Percentiles rank a stretch among this genome's conserved stretches.
Evolutionary conservation across 2,797 vertebrate species (phyloP).

Genomic region (Manis crassicaudata): DNA sequence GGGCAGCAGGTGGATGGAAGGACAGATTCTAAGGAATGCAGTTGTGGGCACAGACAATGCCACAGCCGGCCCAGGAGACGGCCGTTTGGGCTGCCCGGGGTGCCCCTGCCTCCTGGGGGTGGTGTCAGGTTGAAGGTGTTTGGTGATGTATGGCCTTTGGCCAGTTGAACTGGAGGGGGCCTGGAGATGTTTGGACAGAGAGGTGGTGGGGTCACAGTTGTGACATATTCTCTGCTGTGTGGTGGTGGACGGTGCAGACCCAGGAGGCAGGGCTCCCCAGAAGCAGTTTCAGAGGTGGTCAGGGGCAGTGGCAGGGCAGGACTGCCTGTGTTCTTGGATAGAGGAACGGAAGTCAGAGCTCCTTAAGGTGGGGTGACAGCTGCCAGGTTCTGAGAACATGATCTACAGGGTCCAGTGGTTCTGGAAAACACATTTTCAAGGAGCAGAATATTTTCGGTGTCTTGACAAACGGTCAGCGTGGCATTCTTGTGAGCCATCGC

Average conservation of each 20-base stretch:
- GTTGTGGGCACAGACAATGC: neutral
- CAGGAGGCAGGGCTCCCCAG: fast-evolving
- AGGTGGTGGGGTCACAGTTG: neutral
- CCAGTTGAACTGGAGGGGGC: too few species aligned
- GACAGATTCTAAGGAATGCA: neutral
- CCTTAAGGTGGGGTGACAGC: fast-evolving
- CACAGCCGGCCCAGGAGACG: too few species aligned
- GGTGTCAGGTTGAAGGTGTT: fast-evolving
- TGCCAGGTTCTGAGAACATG: neutral
- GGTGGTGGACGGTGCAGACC: fast-evolving
- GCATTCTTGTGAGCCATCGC: fast-evolving
- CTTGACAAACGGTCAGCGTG: neutral
- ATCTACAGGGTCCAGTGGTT: too few species aligned
- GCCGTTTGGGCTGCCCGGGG: too few species aligned
- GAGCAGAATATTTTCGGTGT: neutral
- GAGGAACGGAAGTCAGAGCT: too few species aligned
- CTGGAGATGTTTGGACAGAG: fast-evolving
- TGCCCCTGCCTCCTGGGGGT: fast-evolving
- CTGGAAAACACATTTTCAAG: neutral
- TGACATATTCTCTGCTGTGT: fast-evolving
- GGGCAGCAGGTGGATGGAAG: fast-evolving
- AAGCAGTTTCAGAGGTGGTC: fast-evolving
- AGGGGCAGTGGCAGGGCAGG: fast-evolving
- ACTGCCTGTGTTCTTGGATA: fast-evolving
- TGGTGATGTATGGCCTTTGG: fast-evolving